Evolutionary conservation across 1,140 invertebrate species (phyloP), one percentile per base, ranked within the genome.

Genomic region (Cotesia vestalis): DNA sequence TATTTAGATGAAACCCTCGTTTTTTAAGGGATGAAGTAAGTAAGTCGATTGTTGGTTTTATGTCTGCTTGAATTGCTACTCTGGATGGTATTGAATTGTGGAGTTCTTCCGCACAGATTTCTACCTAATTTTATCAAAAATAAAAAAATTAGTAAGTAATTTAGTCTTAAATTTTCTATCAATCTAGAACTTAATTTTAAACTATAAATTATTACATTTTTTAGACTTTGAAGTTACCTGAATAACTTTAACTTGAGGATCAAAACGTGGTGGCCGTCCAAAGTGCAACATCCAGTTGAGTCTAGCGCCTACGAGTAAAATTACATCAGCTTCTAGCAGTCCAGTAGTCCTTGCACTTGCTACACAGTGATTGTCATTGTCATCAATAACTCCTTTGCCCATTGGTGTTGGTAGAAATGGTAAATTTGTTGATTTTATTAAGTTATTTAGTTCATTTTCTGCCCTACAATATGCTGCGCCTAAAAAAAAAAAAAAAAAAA

Each of bases 221-320:
- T 27, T 27, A 27, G 27, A 46, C 8, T 17, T 40, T 12, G 4
- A 61, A 60, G 8, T 34, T 70, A 94, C 93, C 89, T 98, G 96
- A 78, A 98, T 96, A 64, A 98, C 85, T 88, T 96, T 96, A 0
- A 97, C 95, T 83, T 95, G 87, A 20, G 89, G 84, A 36, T 90
- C 89, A 84, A 93, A 98, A 36, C 97, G 87, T 14, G 96, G 97
- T n/a, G 93, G 87, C 63, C 91, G 90, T 9, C 97, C 97, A 88
- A 98, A 99, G 87, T 99, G 97, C 46, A 99, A 87, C 85, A 99
- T 99, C 97, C 97, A 99, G 86, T 99, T 99, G 0, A 98, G 88
- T 71, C 97, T 88, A 1, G 96, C 97, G 3, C 97, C 97, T 14
- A 98, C 83, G 12, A 99, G 84, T 2, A 99, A 75, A 5, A 99